Percentiles rank a stretch among this genome's conserved stretches.
Conservation (phyloP, 2,888 invertebrate genomes). For the Caenorhabditis plicata region DNA sequence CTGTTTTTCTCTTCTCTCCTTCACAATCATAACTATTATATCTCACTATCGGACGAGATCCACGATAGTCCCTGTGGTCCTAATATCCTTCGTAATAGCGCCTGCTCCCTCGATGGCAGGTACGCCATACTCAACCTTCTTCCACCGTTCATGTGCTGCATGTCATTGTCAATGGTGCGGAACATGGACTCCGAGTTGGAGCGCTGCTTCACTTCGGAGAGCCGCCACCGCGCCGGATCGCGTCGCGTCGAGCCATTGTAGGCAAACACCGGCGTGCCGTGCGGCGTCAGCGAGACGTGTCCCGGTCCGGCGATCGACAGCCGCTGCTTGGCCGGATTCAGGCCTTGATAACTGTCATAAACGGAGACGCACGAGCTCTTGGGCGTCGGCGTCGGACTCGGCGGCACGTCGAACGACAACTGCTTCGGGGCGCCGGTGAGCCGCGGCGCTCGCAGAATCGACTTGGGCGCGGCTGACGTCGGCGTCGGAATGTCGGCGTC, state of each 20-base stretch:
- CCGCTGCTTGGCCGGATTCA: constrained; percentile 6
- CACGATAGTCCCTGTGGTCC: constrained; percentile 56
- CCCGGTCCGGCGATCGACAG: constrained; percentile 7
- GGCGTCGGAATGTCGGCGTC: neutral
- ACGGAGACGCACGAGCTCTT: constrained; percentile 30
- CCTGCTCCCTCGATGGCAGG: constrained; percentile 50
- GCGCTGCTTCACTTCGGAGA: constrained; percentile 37
- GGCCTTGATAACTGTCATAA: constrained; percentile 32
- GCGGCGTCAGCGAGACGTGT: constrained; percentile 17
- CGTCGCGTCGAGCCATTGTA: constrained; percentile 9
- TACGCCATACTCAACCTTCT: constrained; percentile 46
- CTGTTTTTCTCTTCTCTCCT: neutral
- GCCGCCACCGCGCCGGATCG: constrained; percentile 34
- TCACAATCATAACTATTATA: too few relatives aligned
- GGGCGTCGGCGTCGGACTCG: constrained; percentile 31
- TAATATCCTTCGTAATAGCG: constrained; percentile 52
- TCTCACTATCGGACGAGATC: constrained; percentile 36
- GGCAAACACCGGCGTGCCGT: constrained; percentile 17
- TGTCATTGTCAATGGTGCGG: constrained; percentile 29
- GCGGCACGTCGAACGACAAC: constrained; percentile 43
- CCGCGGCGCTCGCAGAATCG: constrained; percentile 30
- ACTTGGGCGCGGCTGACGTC: constrained; percentile 16
- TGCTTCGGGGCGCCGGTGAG: constrained; percentile 33
- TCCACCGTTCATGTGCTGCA: constrained; percentile 27
- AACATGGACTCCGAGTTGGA: constrained; percentile 46